Conservation (phyloP, 2,797 vertebrate genomes). For the Lepus oiostolus region DNA sequence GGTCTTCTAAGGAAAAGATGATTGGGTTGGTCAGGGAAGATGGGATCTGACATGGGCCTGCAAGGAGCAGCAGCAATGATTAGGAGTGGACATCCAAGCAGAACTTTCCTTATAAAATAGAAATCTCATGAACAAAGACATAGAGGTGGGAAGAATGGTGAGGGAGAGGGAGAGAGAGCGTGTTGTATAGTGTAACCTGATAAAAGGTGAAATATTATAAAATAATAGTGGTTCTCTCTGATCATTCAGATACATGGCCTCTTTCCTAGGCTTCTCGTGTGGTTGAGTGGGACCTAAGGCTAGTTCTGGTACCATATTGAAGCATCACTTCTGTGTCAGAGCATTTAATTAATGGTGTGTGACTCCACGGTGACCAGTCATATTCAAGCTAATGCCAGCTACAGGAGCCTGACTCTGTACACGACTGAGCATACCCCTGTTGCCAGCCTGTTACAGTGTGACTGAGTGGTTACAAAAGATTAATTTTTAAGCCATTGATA, state of each 20-base stretch:
- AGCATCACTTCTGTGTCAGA: not conserved
- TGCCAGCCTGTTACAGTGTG: not conserved
- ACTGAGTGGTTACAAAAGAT: not conserved
- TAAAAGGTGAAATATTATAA: not conserved
- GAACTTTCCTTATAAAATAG: not conserved
- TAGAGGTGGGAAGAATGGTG: not conserved
- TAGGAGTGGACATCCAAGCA: not conserved
- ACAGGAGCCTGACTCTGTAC: not conserved
- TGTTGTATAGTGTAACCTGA: not conserved
- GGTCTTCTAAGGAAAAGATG: not conserved
- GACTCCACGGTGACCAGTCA: not conserved
- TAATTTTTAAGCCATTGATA: conserved; percentile 27
- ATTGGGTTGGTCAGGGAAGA: not conserved
- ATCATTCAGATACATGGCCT: not conserved
- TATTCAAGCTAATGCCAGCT: not conserved
- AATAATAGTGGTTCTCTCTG: not conserved
- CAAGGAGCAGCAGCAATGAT: not conserved
- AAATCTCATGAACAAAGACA: not conserved
- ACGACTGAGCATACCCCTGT: not conserved
- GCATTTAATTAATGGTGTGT: not conserved
- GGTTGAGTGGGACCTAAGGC: not conserved
- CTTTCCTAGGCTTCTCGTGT: not conserved
- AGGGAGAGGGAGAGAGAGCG: not conserved
- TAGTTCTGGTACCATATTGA: conserved; percentile 13
- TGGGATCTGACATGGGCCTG: conserved; percentile 12